phyloP scores from a whole-genome alignment of 2,113 vertebrate genomes.

The Colinus virginianus region DNA sequence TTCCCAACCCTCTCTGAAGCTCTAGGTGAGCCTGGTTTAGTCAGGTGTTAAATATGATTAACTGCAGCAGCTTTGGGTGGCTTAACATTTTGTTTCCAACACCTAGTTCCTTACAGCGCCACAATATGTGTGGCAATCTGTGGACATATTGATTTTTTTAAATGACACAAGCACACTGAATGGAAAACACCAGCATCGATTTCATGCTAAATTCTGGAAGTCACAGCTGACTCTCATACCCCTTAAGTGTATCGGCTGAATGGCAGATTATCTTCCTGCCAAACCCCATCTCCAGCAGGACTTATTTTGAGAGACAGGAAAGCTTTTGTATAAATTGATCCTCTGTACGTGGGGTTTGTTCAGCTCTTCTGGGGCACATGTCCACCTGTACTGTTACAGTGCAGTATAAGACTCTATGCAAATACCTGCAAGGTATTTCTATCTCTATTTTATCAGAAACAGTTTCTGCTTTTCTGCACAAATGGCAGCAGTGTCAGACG shows the following conservation, averaged over 20 bases:
- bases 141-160: not conserved
- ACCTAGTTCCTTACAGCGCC: not conserved
- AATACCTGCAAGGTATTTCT: not conserved
- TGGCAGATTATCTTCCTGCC: not conserved
- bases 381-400: not conserved
- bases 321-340: not conserved
- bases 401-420: not conserved
- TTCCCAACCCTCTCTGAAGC: not conserved
- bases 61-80: constrained; percentile 13
- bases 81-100: constrained; percentile 51
- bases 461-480: not conserved
- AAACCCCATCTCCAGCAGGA: not conserved
- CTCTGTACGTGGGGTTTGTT: not conserved
- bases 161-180: not conserved
- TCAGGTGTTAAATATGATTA: constrained; percentile 42
- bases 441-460: not conserved
- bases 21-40: constrained; percentile 20
- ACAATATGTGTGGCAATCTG: not conserved
- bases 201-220: not conserved
- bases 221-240: not conserved
- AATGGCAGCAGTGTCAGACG: not conserved
- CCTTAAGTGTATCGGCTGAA: not conserved
- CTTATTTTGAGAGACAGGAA: not conserved
- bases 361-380: not conserved
- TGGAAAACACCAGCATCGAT: not conserved